These are phyloP conservation scores for Drosophila subquinaria DNA, from an alignment of 2,888 invertebrate genomes.

Conservation along the genomic window DNA sequence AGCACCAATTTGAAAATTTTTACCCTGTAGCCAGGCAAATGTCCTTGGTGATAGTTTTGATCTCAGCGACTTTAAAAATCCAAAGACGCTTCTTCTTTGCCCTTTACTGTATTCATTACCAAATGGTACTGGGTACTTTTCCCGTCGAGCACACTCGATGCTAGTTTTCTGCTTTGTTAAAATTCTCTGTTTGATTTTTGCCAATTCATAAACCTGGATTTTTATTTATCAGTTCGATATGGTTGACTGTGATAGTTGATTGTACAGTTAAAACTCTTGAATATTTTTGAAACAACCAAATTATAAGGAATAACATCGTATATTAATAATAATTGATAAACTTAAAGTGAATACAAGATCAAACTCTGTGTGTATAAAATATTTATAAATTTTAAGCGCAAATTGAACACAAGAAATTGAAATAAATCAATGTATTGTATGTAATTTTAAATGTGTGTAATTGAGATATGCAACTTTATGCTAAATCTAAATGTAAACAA, in stretches of 20 bases:
- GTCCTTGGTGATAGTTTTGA: not conserved
- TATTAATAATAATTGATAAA: conserved; percentile 23
- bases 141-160: conserved; percentile 13
- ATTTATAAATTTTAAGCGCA: conserved; percentile 62
- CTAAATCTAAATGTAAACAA: conserved; percentile 77
- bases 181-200: not conserved
- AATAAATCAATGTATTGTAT: conserved; percentile 66
- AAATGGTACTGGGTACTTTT: conserved; percentile 30
- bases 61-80: not conserved
- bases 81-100: conserved; percentile 3
- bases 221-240: conserved; percentile 70
- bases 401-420: conserved; percentile 33
- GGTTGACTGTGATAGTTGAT: conserved; percentile 86
- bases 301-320: conserved; percentile 33
- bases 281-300: conserved; percentile 63
- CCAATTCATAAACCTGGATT: conserved; percentile 12
- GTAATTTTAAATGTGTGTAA: conserved; percentile 74
- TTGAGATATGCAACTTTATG: conserved; percentile 64
- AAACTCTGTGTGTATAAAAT: conserved; percentile 59
- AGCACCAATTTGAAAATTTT: not conserved
- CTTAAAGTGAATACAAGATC: conserved; percentile 23
- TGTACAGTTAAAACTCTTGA: conserved; percentile 82
- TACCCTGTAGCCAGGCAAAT: not conserved
- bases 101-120: not conserved
- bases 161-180: conserved; percentile 23